A percentile compares a stretch with the other conserved stretches of the same genome.
These are phyloP conservation scores for Eugnorisma glareosa DNA, from an alignment of 2,888 invertebrate species.

Conservation along the genomic window DNA sequence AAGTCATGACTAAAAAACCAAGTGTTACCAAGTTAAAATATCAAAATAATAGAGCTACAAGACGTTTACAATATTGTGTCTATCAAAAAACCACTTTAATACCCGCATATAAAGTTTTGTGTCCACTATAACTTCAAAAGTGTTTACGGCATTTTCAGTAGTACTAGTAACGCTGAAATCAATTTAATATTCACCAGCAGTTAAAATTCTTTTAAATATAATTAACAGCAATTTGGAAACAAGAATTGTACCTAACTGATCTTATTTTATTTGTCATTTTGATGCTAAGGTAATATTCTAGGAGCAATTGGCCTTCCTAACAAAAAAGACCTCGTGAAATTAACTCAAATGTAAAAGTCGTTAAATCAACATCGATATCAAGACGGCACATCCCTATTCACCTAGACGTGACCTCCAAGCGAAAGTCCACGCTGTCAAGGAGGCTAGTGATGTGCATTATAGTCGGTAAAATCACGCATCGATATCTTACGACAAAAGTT, in stretches of 20 bases:
- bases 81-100: neutral
- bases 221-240: neutral
- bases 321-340: neutral
- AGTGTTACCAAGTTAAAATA: too few species aligned
- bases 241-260: neutral
- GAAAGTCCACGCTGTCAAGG: slow-evolving; percentile 79
- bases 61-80: neutral
- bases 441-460: slow-evolving; percentile 74
- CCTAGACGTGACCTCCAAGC: slow-evolving; percentile 78
- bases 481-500: slow-evolving; percentile 47
- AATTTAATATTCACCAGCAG: neutral
- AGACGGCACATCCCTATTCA: slow-evolving; percentile 68
- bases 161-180: neutral
- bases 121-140: neutral
- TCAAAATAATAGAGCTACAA: neutral
- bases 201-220: neutral
- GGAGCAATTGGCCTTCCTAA: too few species aligned
- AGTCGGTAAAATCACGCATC: slow-evolving; percentile 42
- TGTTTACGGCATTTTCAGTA: neutral
- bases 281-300: too few species aligned
- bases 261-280: neutral
- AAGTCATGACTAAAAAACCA: too few species aligned
- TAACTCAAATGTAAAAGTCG: neutral
- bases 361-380: slow-evolving; percentile 34
- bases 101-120: neutral